Conservation (phyloP, 2,888 invertebrate species). For the Leptopilina drosophilae region DNA sequence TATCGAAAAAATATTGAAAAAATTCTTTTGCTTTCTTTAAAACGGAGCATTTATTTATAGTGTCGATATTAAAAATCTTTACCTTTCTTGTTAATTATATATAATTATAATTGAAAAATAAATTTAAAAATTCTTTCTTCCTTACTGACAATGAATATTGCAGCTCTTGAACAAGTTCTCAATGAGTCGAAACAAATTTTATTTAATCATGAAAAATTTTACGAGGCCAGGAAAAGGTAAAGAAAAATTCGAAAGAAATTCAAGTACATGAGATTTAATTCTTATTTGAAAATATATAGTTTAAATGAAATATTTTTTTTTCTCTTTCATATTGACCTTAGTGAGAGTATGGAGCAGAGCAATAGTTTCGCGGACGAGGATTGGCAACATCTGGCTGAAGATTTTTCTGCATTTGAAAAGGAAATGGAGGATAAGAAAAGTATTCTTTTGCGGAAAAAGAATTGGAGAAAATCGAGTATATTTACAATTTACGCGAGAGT, state of each 20-base stretch:
- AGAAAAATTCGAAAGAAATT: neutral
- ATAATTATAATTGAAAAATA: neutral
- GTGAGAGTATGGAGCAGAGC: constrained; percentile 1
- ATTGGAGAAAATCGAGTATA: constrained; percentile 77
- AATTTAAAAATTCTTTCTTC: neutral
- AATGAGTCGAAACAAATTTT: constrained; percentile 38
- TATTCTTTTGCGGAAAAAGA: constrained; percentile 6
- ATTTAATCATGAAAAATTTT: constrained; percentile 38
- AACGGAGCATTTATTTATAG: too few species aligned
- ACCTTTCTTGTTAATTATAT: neutral
- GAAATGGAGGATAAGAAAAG: constrained; percentile 15
- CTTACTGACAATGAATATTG: neutral
- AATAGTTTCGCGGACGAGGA: constrained; percentile 25
- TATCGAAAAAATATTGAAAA: too few species aligned
- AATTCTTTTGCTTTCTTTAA: too few species aligned
- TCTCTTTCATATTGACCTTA: neutral
- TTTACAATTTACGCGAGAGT: constrained; percentile 84
- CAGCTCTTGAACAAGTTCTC: constrained; percentile 32
- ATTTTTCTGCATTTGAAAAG: constrained; percentile 12
- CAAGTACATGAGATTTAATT: neutral
- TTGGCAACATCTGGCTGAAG: constrained; percentile 26
- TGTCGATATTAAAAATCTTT: neutral
- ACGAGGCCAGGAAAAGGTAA: constrained; percentile 23
- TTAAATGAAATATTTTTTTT: neutral
- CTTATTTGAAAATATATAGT: too few species aligned